A percentile compares a stretch with the other conserved stretches of the same genome.
phyloP scores from a whole-genome alignment of 1,140 invertebrate species.

The Daktulosphaira vitifoliae region DNA sequence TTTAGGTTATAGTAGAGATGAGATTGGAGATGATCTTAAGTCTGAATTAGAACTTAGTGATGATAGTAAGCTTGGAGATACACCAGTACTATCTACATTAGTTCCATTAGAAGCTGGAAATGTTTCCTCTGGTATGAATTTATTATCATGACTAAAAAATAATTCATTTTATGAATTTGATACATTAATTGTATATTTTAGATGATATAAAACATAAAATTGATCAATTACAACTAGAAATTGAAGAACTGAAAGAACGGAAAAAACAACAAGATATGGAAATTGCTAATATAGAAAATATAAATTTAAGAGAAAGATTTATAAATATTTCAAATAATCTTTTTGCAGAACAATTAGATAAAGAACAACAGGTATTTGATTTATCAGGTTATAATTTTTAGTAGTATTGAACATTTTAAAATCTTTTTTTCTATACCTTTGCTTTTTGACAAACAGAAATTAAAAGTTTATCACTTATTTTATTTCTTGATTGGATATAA shows the following conservation, averaged over 20 bases:
- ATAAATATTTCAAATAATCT: conserved; percentile 70
- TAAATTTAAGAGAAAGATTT: conserved; percentile 69
- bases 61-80: conserved; percentile 27
- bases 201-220: conserved; percentile 38
- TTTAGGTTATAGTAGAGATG: conserved; percentile 18
- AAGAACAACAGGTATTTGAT: conserved; percentile 62
- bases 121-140: conserved; percentile 10
- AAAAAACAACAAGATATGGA: conserved; percentile 69
- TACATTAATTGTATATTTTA: conserved; percentile 33
- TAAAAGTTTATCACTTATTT: too few species aligned
- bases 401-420: too few species aligned
- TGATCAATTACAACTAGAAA: conserved; percentile 51
- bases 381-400: too few species aligned
- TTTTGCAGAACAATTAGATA: conserved; percentile 65
- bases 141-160: not conserved
- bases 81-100: conserved; percentile 24
- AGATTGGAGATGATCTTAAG: conserved; percentile 20
- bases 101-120: conserved; percentile 28
- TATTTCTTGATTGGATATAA: too few species aligned
- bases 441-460: too few species aligned
- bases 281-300: conserved; percentile 76
- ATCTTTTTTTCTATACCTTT: too few species aligned
- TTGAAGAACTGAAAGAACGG: conserved; percentile 60
- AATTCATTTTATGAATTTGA: not conserved
- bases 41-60: conserved; percentile 27